Conservation (phyloP, 2,113 vertebrate genomes). For the Pterocles gutturalis region DNA sequence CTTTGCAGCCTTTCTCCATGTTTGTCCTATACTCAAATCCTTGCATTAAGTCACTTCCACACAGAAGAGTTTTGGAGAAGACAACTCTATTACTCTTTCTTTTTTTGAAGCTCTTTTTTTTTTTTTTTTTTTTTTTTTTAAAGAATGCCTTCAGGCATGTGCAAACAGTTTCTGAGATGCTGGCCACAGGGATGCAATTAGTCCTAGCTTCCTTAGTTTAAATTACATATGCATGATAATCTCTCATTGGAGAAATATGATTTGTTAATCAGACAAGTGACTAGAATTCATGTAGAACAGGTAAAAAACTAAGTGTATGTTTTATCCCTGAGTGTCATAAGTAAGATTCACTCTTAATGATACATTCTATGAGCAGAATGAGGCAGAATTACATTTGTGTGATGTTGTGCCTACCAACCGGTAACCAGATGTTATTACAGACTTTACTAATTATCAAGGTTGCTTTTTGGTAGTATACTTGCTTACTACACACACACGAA, state of each 20-base stretch:
- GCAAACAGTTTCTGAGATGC: background rate
- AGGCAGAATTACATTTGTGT: background rate
- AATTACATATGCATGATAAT: background rate
- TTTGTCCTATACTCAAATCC: background rate
- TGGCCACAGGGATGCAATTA: background rate
- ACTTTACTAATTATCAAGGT: background rate
- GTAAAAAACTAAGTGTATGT: background rate
- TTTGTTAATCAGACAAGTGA: background rate
- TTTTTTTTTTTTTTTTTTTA: background rate
- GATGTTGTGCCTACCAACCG: background rate
- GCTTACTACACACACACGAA: background rate
- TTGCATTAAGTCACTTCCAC: background rate
- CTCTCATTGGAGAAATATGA: background rate
- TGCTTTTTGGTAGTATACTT: background rate
- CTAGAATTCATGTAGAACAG: background rate
- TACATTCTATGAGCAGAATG: background rate
- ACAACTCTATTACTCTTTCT: background rate
- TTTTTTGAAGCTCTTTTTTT: background rate
- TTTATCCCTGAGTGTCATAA: background rate
- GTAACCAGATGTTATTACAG: background rate
- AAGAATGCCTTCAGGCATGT: background rate
- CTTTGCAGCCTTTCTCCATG: background rate
- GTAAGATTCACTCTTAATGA: background rate
- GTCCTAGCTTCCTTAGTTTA: background rate
- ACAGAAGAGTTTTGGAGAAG: background rate